Percentiles rank a stretch among this genome's conserved stretches.
These are phyloP conservation scores for Diglossa cyanea DNA, from an alignment of 2,797 vertebrate genomes.

Conservation along the genomic window DNA sequence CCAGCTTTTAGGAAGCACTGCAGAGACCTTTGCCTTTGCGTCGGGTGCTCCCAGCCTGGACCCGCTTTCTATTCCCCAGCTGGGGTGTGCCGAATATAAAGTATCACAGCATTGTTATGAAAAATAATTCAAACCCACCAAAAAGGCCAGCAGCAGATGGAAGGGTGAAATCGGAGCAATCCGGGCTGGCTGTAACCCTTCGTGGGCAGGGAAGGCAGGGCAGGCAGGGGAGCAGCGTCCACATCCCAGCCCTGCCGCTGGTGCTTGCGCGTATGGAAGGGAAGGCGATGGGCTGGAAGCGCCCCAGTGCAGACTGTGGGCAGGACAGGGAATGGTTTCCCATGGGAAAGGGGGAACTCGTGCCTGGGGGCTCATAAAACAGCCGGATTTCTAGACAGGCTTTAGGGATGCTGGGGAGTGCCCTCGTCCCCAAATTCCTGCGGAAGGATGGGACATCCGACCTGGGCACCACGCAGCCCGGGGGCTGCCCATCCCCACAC, in stretches of 20 bases:
- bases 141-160: constrained; percentile 5
- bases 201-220: background rate
- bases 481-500: background rate
- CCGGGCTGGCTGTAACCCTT: constrained; percentile 24
- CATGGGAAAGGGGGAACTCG: accelerated
- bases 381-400: background rate
- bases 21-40: background rate
- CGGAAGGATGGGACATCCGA: accelerated
- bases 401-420: background rate
- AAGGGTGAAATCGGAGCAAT: background rate
- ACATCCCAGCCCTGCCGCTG: background rate
- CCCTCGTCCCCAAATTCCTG: background rate
- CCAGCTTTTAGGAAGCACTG: background rate
- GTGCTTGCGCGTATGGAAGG: background rate
- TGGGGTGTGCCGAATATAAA: background rate
- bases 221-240: background rate
- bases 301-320: background rate
- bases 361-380: background rate
- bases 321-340: background rate
- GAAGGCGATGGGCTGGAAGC: background rate
- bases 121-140: constrained; percentile 42
- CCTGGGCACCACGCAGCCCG: too few relatives aligned
- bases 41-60: background rate
- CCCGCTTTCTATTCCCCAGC: constrained; percentile 1
- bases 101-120: background rate